Conservation (phyloP, 2,797 vertebrate species). For the Sylvilagus floridanus region DNA sequence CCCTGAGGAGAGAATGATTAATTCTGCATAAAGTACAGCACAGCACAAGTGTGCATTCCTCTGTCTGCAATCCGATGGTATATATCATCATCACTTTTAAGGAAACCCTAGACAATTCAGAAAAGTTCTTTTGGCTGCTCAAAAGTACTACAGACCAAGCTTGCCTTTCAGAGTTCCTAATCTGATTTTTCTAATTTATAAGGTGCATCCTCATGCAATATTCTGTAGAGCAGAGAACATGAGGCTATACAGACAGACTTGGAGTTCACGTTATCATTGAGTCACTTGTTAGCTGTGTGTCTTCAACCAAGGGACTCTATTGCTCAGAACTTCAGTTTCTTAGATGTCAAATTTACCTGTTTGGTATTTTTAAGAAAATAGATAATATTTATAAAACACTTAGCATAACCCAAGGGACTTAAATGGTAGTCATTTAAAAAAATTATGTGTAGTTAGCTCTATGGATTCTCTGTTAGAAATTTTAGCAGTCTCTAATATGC, state of each 20-base stretch:
- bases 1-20: slow-evolving; percentile 34
- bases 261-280: not conserved
- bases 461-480: not conserved
- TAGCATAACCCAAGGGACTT: not conserved
- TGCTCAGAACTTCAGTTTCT: slow-evolving; percentile 12
- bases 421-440: not conserved
- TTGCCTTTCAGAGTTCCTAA: not conserved
- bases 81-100: slow-evolving; percentile 22
- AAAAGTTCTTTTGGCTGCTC: not conserved
- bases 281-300: not conserved
- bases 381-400: not conserved
- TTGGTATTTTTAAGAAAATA: slow-evolving; percentile 34
- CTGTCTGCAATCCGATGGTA: not conserved
- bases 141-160: not conserved
- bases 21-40: slow-evolving; percentile 52
- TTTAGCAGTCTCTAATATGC: not conserved
- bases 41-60: not conserved
- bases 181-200: not conserved
- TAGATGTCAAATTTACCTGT: not conserved
- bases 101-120: not conserved
- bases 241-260: not conserved
- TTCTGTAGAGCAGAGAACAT: not conserved
- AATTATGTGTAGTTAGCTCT: not conserved
- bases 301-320: not conserved
- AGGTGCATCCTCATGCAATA: not conserved